phyloP scores from a whole-genome alignment of 2,113 vertebrate species.

The Hucho hucho region DNA sequence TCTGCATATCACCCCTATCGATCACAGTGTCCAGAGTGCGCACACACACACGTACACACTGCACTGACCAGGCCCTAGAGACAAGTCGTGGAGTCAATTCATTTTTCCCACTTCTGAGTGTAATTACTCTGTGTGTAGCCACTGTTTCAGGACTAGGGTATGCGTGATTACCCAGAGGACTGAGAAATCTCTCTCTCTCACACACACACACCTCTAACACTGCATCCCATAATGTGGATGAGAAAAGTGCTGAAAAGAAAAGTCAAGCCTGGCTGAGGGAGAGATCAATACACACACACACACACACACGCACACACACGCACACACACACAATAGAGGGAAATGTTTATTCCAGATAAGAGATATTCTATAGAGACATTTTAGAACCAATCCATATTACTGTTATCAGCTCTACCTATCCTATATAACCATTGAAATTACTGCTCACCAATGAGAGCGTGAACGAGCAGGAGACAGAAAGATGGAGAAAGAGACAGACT shows the following conservation, averaged over 20 bases:
- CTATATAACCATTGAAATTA: background rate
- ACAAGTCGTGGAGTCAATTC: no score
- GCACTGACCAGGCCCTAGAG: no score
- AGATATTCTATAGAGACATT: background rate
- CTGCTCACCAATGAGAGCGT: background rate
- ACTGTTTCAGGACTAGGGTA: no score
- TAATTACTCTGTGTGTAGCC: no score
- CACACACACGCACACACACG: background rate
- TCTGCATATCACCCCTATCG: no score
- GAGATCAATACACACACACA: background rate
- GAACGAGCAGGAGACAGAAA: background rate
- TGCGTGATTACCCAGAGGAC: no score
- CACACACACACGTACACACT: no score
- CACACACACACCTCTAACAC: background rate
- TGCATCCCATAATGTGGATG: background rate
- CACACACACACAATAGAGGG: background rate
- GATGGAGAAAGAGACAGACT: background rate
- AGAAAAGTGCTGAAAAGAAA: background rate
- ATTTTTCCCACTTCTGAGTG: no score
- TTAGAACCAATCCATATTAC: background rate
- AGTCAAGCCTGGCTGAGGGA: background rate
- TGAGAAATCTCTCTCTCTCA: no score
- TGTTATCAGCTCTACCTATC: background rate
- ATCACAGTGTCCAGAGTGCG: no score
- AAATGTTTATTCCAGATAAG: constrained; percentile 3